Percentiles rank a stretch among this genome's conserved stretches.
phyloP scores from a whole-genome alignment of 2,888 invertebrate genomes.

The Ichneumoninae sp. region DNA sequence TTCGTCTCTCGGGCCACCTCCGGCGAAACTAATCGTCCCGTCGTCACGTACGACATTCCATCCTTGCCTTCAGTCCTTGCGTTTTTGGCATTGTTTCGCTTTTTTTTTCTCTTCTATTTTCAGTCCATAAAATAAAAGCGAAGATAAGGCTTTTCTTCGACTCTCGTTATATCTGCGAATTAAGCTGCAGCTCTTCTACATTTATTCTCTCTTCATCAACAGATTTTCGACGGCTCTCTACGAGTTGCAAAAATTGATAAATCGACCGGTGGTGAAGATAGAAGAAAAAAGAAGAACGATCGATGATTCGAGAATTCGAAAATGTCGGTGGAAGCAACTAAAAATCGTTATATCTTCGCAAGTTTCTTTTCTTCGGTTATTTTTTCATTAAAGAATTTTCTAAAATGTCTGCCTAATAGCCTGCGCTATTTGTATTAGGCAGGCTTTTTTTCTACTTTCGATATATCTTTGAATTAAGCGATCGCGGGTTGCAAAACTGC shows the following conservation, averaged over 20 bases:
- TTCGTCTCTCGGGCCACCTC: constrained; percentile 68
- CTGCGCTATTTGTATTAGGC: no score
- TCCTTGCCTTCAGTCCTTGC: constrained; percentile 61
- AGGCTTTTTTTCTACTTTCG: not conserved
- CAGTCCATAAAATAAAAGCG: not conserved
- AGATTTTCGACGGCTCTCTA: not conserved
- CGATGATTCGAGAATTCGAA: constrained; percentile 12
- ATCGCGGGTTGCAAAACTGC: no score
- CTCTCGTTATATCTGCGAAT: not conserved
- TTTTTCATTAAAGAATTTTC: not conserved
- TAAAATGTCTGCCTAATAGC: no score
- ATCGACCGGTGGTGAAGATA: constrained; percentile 1
- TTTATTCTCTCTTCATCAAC: not conserved
- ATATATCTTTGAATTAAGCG: not conserved
- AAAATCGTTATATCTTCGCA: no score
- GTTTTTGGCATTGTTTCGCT: constrained; percentile 56
- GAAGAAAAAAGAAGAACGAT: constrained; percentile 2
- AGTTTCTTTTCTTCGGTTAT: no score
- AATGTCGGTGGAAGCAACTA: not conserved
- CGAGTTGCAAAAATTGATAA: not conserved
- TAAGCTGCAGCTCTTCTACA: not conserved
- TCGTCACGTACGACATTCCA: constrained; percentile 70
- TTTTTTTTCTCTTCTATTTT: constrained; percentile 19
- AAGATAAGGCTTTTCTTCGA: not conserved
- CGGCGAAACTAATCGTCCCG: constrained; percentile 75